Evolutionary conservation across 53 echinoderm and acorn worm species (phyloP), one percentile per base, ranked within the genome.

Genomic region (Patiria pectinifera): DNA sequence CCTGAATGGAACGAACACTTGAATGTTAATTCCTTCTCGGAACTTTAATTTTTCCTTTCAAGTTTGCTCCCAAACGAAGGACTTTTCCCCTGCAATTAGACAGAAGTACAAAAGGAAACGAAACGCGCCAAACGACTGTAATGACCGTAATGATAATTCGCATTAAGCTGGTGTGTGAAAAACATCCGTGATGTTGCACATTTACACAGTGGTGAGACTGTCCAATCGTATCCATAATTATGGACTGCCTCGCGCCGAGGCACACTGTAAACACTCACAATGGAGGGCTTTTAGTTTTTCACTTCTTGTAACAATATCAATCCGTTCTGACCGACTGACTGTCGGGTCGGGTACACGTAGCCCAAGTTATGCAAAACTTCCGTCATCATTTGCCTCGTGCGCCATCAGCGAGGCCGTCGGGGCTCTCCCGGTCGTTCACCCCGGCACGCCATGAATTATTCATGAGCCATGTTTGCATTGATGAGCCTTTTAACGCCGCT

Each of bases 341-440:
- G 66, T 11, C 3, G 15, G 4, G 66, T 16, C 66, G 19, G 10
- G 13, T 66, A 53, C 35, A 15, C 24, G 4, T 35, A 74, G 74
- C 8, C 9, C 18, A 74, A n/a, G 74, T 74, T 74, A 74, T n/a
- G 24, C 74, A 21, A 18, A 18, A 9, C 24, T 9, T 74, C 22
- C 74, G 4, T 22, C n/a, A n/a, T 21, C 74, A 10, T 6, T 18
- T 74, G 24, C 3, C 14, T 66, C 19, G 14, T 18, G 4, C 19
- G 15, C 66, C 66, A 66, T 16, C 15, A 66, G 66, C 66, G 10
- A 66, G 13, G 74, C 74, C 74, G 74, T 74, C 3, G 66, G 74
- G 11, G 74, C 53, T 74, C 74, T 13, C 74, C 16, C 77, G 79
- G 88, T 88, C 88, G 62, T 88, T 88, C 77, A 88, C 88, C 88